Evolutionary conservation across 2,113 vertebrate genomes (phyloP), one percentile per base, ranked within the genome.

Genomic region (Uria aalge): DNA sequence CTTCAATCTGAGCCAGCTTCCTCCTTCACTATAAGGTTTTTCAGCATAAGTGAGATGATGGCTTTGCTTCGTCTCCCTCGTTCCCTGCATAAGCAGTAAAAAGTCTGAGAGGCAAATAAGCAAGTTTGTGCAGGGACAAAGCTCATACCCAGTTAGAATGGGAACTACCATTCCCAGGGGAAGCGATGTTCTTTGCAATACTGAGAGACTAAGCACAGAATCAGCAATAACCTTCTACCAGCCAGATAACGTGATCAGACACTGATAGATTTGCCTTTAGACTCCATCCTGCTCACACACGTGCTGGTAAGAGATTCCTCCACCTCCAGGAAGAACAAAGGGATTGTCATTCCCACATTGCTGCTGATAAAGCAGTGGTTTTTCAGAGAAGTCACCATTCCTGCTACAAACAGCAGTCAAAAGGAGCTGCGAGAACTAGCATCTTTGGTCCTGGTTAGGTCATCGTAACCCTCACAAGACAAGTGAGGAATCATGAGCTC

Each of bases 401-500:
- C 66, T 55, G 29, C n/a, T 32, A 45, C 0, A 2, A 88, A 29
- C 24, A 82, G 38, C 57, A 62, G 41, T 17, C 75, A 48, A 40
- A 57, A 62, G 81, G 41, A 91, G 40, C 62, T 85, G 76, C 8
- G 0, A 60, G 57, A 87, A 68, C 47, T 83, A 76, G 69, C 50
- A 76, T 80, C 91, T 94, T 57, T 56, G 63, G 57, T 87, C 23
- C 86, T 78, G 47, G 77, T 94, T 95, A 85, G 69, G 66, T 97
- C 97, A 97, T 79, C 24, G 0, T 73, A 92, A 95, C 71, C 84
- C 92, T 90, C 15, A 4, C 45, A 92, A 92, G 86, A 95, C 53
- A 94, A 87, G 92, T 21, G 74, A 94, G 80, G 83, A 87, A 85
- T 75, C 91, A 92, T 97, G 94, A 97, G 96, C 96, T 97, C 97